Evolutionary conservation across 2,113 vertebrate species (phyloP).

Genomic region (Tragelaphus imberbis): DNA sequence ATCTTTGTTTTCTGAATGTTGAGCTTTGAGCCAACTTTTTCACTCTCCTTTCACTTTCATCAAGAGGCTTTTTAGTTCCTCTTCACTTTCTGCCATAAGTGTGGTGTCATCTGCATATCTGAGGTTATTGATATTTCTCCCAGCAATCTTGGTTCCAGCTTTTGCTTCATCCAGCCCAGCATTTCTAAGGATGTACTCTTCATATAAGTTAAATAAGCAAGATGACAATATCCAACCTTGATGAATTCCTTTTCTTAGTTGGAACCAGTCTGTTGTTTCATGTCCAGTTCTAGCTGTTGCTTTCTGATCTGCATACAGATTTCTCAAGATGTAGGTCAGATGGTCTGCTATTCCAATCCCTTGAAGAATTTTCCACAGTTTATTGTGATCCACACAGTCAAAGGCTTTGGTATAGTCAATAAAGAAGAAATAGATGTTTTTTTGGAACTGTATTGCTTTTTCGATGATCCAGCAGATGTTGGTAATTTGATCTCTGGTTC

Average conservation of each 20-base stretch:
- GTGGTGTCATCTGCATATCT: neutral
- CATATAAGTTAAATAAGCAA: neutral
- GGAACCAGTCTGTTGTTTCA: neutral
- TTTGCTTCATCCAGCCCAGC: neutral
- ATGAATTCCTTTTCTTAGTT: accelerated
- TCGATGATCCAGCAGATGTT: accelerated
- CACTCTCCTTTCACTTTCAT: neutral
- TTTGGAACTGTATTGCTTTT: neutral
- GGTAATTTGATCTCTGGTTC: neutral
- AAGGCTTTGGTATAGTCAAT: neutral
- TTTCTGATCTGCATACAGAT: neutral
- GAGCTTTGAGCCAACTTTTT: neutral
- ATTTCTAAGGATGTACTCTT: neutral
- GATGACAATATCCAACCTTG: neutral
- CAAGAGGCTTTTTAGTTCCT: neutral
- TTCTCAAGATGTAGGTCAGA: neutral
- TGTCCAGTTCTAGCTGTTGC: neutral
- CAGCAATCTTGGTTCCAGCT: no score
- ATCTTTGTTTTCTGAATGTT: neutral
- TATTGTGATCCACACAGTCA: neutral
- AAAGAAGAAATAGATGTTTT: neutral
- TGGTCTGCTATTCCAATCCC: neutral
- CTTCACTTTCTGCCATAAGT: neutral
- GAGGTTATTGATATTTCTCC: neutral
- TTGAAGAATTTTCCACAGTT: neutral